Percentiles rank a stretch among this genome's conserved stretches.
Evolutionary conservation across 2,797 vertebrate species (phyloP).

Genomic region (Dipus sagitta): DNA sequence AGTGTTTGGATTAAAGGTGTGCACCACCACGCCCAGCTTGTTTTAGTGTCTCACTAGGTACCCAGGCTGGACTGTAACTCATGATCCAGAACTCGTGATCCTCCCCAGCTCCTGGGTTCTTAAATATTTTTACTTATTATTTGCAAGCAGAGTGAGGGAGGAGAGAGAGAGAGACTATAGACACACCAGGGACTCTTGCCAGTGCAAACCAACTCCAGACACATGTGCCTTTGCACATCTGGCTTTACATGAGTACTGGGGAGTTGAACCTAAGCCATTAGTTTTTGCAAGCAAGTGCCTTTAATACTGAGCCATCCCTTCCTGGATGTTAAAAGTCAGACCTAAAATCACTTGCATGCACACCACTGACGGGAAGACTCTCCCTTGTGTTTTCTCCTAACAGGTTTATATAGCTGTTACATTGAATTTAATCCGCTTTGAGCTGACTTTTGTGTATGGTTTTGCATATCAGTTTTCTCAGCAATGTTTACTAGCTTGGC

Average conservation of each 20-base stretch:
- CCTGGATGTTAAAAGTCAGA: neutral
- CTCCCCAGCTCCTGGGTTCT: neutral
- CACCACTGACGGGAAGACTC: neutral
- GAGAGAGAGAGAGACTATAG: too few relatives aligned
- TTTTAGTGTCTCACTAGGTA: neutral
- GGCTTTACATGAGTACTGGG: too few relatives aligned
- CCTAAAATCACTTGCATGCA: neutral
- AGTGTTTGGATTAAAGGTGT: too few relatives aligned
- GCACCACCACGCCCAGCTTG: too few relatives aligned
- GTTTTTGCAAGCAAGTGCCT: too few relatives aligned
- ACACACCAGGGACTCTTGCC: too few relatives aligned
- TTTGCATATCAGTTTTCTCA: neutral
- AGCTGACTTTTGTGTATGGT: neutral
- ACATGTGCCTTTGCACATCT: too few relatives aligned
- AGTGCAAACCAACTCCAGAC: too few relatives aligned
- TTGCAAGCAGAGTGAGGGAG: too few relatives aligned
- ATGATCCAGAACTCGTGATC: neutral
- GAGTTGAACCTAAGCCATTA: too few relatives aligned
- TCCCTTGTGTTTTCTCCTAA: neutral
- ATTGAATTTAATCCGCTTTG: neutral
- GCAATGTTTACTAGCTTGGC: neutral
- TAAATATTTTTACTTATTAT: too few relatives aligned
- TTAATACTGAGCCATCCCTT: too few relatives aligned
- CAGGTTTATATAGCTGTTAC: neutral
- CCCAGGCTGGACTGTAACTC: neutral